phyloP scores from a whole-genome alignment of 1,140 invertebrate genomes.

The Tribolium castaneum region DNA sequence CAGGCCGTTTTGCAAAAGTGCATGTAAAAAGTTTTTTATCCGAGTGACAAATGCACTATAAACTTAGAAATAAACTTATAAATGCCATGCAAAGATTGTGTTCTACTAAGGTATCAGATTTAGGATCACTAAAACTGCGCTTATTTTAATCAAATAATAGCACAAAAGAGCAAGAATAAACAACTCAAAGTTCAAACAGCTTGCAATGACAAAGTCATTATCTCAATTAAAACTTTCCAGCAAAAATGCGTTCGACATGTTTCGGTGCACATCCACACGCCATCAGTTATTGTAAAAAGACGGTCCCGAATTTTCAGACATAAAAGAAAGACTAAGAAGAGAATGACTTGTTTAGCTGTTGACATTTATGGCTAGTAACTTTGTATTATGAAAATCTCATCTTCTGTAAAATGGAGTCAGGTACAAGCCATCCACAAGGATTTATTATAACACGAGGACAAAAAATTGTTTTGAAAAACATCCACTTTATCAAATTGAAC shows the following conservation, averaged over 20 bases:
- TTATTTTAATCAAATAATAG: background rate
- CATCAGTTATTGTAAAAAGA: background rate
- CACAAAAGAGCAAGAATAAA: background rate
- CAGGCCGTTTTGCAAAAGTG: background rate
- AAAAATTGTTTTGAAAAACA: background rate
- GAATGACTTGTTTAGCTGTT: background rate
- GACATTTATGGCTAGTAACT: background rate
- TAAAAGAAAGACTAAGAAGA: background rate
- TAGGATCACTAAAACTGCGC: background rate
- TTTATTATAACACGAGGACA: background rate
- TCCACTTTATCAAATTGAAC: background rate
- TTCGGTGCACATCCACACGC: background rate
- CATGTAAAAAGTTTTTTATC: background rate
- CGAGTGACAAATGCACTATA: background rate
- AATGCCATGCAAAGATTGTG: background rate
- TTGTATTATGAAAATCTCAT: background rate
- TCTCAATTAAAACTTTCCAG: background rate
- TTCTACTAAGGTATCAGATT: constrained; percentile 17
- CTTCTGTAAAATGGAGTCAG: background rate
- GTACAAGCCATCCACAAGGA: background rate
- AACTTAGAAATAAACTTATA: background rate
- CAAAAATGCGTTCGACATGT: background rate
- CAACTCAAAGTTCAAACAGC: background rate
- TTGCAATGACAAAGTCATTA: background rate
- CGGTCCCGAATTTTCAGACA: background rate